Evolutionary conservation across 2,113 vertebrate genomes (phyloP).

Genomic region (Lonchura striata): DNA sequence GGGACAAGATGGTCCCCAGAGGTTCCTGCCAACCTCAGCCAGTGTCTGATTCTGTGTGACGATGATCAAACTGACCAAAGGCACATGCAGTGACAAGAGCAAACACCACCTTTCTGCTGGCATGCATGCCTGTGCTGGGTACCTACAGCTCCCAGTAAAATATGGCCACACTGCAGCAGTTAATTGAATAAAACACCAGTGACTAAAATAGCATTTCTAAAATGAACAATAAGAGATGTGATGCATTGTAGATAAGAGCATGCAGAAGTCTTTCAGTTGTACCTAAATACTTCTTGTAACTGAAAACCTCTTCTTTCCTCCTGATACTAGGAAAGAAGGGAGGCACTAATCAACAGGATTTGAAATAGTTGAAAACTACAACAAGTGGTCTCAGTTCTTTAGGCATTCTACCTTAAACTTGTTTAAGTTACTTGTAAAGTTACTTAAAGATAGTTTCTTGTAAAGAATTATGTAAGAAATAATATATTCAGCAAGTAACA

Average conservation of each 20-base stretch:
- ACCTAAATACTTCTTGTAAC: background rate
- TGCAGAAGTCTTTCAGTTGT: background rate
- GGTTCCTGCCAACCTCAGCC: background rate
- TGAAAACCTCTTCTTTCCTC: background rate
- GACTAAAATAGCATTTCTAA: background rate
- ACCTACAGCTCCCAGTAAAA: background rate
- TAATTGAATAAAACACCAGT: background rate
- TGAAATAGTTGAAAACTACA: background rate
- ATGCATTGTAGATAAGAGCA: background rate
- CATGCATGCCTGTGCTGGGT: background rate
- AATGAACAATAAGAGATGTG: background rate
- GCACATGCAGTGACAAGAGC: background rate
- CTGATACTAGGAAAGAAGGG: background rate
- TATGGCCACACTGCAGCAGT: background rate
- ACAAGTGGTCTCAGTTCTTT: background rate
- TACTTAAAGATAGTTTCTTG: background rate
- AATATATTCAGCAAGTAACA: background rate
- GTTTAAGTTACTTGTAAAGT: no score
- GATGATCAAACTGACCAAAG: background rate
- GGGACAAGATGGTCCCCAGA: background rate
- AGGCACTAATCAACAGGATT: background rate
- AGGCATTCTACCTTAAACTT: background rate
- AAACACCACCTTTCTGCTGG: background rate
- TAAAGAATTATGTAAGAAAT: background rate
- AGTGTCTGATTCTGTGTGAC: background rate